These are phyloP conservation scores for Microctonus hyperodae DNA, from an alignment of 2,888 invertebrate genomes.

Conservation along the genomic window DNA sequence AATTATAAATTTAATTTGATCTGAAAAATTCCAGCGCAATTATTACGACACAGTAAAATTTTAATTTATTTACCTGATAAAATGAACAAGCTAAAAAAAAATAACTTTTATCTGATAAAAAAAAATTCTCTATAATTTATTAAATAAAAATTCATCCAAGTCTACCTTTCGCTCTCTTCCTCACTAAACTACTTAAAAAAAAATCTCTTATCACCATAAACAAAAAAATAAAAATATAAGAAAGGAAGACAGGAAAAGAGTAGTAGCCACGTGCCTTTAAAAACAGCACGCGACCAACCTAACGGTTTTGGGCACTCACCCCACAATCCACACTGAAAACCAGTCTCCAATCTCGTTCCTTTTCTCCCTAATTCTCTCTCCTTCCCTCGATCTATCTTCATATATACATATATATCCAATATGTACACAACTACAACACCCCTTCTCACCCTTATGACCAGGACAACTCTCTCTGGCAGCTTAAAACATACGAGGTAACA, in stretches of 20 bases:
- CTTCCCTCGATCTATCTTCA: conserved; percentile 24
- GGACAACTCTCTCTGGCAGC: conserved; percentile 38
- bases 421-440: conserved; percentile 30
- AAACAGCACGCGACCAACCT: conserved; percentile 61
- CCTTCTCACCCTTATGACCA: conserved; percentile 53
- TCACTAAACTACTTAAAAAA: too few species aligned
- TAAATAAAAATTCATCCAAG: too few species aligned
- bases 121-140: too few species aligned
- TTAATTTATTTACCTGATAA: too few species aligned
- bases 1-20: too few species aligned
- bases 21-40: too few species aligned
- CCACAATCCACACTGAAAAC: conserved; percentile 50
- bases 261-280: conserved; percentile 56
- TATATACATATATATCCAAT: conserved; percentile 18
- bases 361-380: conserved; percentile 31
- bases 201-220: background rate
- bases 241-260: conserved; percentile 42
- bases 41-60: too few species aligned
- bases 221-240: conserved; percentile 5
- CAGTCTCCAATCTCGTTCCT: conserved; percentile 47
- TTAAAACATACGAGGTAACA: conserved; percentile 55
- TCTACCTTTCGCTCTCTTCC: too few species aligned
- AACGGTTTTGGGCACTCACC: conserved; percentile 60
- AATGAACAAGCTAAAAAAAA: too few species aligned
- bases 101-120: too few species aligned